Evolutionary conservation across 2,113 vertebrate species (phyloP).

Genomic region (Actinemys pallida): DNA sequence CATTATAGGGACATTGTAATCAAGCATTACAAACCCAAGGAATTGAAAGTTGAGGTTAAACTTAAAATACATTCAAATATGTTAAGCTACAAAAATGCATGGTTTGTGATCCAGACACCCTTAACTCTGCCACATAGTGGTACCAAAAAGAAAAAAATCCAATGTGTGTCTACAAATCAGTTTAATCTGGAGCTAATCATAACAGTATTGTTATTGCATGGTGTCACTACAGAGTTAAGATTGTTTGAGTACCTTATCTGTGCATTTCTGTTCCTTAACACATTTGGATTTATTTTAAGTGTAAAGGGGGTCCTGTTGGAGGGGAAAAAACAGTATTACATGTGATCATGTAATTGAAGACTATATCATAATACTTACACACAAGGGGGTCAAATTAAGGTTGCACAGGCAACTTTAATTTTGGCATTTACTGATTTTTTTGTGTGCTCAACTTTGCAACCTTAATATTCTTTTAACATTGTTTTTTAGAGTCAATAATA

Average conservation of each 20-base stretch:
- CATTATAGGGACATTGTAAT: slow-evolving; percentile 8
- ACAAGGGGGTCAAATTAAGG: too few species aligned
- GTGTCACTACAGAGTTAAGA: neutral
- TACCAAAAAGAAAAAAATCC: slow-evolving; percentile 5
- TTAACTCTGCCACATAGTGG: slow-evolving; percentile 1
- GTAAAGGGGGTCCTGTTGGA: neutral
- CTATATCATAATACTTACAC: too few species aligned
- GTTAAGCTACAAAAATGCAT: neutral
- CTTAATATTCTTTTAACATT: neutral
- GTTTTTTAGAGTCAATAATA: neutral
- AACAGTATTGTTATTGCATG: neutral
- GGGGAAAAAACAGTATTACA: too few species aligned
- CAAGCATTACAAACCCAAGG: neutral
- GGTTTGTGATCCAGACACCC: neutral
- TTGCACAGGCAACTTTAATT: too few species aligned
- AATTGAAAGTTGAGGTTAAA: slow-evolving; percentile 27
- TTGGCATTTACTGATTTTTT: too few species aligned
- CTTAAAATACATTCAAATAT: neutral
- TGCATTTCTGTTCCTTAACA: neutral
- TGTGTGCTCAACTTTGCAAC: neutral
- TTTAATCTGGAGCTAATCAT: neutral
- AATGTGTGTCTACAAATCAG: fast-evolving
- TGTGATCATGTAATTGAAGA: too few species aligned
- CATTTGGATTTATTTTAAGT: neutral
- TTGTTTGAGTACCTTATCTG: neutral